Base-by-base conservation (phyloP, 1,140 invertebrate species). In the Steinernema khuongi region DNA sequence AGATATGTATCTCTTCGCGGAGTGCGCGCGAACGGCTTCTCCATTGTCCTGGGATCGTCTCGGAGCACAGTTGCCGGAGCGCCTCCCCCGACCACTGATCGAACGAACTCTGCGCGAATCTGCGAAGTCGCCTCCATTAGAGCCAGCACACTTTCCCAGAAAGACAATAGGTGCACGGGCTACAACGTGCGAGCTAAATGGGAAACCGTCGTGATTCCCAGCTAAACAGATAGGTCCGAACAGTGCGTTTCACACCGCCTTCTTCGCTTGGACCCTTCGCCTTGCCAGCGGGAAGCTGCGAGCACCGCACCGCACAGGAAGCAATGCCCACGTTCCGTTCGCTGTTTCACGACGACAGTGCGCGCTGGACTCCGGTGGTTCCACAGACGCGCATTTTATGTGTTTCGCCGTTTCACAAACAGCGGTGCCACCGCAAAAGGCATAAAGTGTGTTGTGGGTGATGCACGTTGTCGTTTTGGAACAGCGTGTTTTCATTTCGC, bases 191-290 rank as follows among this genome's bases (percentile, higher is more conserved):
- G 22, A 60, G 11, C 50, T 14, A 26, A 60, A 60, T 60, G 50
- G 50, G 50, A 60, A 60, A 60, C 4, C 50, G 22, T 60, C 50
- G 19, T 4, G 4, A 14, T 60, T 60, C 50, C 50, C 50, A 60
- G 14, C 50, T 60, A 60, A 60, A 60, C 50, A 60, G 50, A 60
- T 60, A n/a, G 14, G 50, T 60, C 4, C 50, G 50, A 60, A 60
- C 50, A 60, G 26, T 60, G 14, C 14, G 50, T 60, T 60, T 60
- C 14, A 22, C 50, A 60, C 50, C 50, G n/a, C n/a, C n/a, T n/a
- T n/a, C 22, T 14, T 26, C 11, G 50, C 50, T 60, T n/a, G 26
- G 50, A 60, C 50, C 50, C 22, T 22, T 60, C 50, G 26, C 11
- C 7, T 17, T 60, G 50, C 50, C 50, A 60, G 50, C 22, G 19